Evolutionary conservation across 2,113 vertebrate genomes (phyloP), one percentile per base, ranked within the genome.

Genomic region (Percina caprodes): DNA sequence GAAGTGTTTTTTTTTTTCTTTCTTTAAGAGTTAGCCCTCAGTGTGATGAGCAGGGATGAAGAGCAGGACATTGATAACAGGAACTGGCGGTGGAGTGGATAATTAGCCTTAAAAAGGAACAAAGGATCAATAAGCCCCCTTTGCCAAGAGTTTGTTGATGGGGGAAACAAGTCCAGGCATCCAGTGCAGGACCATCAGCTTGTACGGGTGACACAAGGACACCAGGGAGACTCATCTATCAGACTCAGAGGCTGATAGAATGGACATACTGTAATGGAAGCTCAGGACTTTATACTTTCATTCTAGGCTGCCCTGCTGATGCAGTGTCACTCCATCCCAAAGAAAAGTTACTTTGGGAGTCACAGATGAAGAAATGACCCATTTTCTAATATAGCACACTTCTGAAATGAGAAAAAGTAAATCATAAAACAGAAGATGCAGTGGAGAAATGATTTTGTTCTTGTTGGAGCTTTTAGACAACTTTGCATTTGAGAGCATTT

Each of bases 21-120:
- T 78, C 77, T 87, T 70, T 70, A 82, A 81, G 87, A 60, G 68
- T 78, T 81, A 79, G 71, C 60, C 78, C 49, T 88, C 60, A 62
- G 59, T 19, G 79, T 86, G 89, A 92, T 86, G 90, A 91, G 82
- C 77, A 49, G 72, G 85, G 88, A 86, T 91, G 92, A 93, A 82
- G 83, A 91, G 77, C 88, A 92, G 89, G 80, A 92, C 83, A 86
- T 94, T 90, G 45, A 94, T 93, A 93, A 90, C 81, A 88, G 91
- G 90, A 94, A 93, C 89, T 91, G 69, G 85, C 75, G 55, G 80
- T 69, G 80, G 89, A 93, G 89, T 94, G 90, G 91, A 93, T 92
- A 94, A 94, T 94, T 93, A 92, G 91, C 89, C 87, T 89, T 92
- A 90, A 92, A 92, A 87, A 88, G 85, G 86, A 91, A 91, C 81